Conservation (phyloP, 2,113 vertebrate genomes). For the Aegotheles bennettii region DNA sequence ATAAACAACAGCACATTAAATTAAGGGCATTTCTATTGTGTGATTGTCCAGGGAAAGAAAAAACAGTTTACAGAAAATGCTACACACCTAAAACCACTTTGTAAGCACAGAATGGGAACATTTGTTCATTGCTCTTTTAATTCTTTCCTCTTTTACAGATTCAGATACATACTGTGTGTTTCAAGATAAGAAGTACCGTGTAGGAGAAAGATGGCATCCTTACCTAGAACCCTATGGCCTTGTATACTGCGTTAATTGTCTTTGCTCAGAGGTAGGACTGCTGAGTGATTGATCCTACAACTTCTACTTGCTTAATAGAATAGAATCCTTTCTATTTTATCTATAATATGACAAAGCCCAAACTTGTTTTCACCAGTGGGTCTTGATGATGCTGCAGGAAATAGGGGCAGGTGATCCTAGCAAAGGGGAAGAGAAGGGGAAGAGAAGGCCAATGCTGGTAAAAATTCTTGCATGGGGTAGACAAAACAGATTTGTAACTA, state of each 20-base stretch:
- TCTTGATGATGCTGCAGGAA: not conserved
- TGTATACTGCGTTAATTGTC: slow-evolving; percentile 79
- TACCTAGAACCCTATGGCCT: slow-evolving; percentile 82
- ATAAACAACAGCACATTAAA: not conserved
- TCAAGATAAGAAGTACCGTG: slow-evolving; percentile 82
- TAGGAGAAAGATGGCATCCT: slow-evolving; percentile 82
- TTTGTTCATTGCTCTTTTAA: not conserved
- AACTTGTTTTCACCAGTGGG: not conserved
- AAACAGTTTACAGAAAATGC: not conserved
- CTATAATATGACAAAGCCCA: not conserved
- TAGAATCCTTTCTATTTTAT: not conserved
- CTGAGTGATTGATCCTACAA: not conserved
- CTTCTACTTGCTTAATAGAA: not conserved
- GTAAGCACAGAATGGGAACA: not conserved
- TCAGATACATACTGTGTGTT: slow-evolving; percentile 80
- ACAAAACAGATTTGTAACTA: not conserved
- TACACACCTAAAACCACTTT: not conserved
- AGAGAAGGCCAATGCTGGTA: not conserved
- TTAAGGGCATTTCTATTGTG: not conserved
- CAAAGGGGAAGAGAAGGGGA: not conserved
- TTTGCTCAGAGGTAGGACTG: slow-evolving; percentile 79
- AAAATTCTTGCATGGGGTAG: not conserved
- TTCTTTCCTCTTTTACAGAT: slow-evolving; percentile 65
- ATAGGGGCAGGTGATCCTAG: not conserved
- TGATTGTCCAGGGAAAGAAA: not conserved